Conservation (phyloP, 1,140 invertebrate species). For the Drosophila nigromelanica region DNA sequence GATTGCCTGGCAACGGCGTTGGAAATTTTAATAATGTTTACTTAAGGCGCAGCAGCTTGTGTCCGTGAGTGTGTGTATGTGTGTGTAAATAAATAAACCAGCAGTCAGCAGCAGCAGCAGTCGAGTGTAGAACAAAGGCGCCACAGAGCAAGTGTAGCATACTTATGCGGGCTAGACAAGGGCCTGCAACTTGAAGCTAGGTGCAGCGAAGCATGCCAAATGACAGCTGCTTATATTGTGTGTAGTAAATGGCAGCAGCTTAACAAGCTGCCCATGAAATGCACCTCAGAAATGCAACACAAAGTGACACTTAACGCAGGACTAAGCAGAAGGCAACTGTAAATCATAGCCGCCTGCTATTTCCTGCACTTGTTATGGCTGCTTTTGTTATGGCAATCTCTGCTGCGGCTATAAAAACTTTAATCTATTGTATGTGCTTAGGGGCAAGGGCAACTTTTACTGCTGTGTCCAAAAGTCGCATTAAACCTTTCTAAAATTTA, state of each 20-base stretch:
- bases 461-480: conserved; percentile 42
- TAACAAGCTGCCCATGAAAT: conserved; percentile 55
- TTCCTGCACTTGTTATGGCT: conserved; percentile 1
- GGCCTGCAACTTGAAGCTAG: conserved; percentile 37
- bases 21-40: conserved; percentile 82
- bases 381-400: conserved; percentile 13
- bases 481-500: conserved; percentile 72
- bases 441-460: neutral
- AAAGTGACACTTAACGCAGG: conserved; percentile 46
- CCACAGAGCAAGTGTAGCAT: conserved; percentile 35
- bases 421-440: conserved; percentile 42
- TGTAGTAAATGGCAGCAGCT: conserved; percentile 56
- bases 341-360: conserved; percentile 7
- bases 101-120: conserved; percentile 28
- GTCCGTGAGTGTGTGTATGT: conserved; percentile 18
- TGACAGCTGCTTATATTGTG: conserved; percentile 50
- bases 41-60: conserved; percentile 65
- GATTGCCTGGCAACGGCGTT: conserved; percentile 71
- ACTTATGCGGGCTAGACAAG: conserved; percentile 44
- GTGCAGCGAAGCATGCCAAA: conserved; percentile 64
- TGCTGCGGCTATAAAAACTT: conserved; percentile 32
- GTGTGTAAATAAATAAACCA: conserved; percentile 53
- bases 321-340: conserved; percentile 12
- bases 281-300: conserved; percentile 51
- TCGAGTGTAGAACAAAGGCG: conserved; percentile 37